These are phyloP conservation scores for Pempheris klunzingeri DNA, from an alignment of 2,797 vertebrate species.

Conservation along the genomic window DNA sequence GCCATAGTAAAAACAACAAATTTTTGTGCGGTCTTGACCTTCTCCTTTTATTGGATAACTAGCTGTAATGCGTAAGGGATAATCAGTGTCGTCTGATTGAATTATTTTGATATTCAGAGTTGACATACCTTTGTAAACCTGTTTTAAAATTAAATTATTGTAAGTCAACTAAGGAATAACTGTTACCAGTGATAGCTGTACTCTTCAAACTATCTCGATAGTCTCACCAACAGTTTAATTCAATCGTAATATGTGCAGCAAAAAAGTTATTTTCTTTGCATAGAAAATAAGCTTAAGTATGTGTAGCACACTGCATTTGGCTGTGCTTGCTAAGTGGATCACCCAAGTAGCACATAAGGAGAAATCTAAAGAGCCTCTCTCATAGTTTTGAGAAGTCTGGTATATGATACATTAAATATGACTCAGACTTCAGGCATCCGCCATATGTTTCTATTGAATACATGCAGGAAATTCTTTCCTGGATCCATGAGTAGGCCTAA, in stretches of 20 bases:
- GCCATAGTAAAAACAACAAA: background rate
- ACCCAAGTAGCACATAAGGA: background rate
- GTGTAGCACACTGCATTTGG: background rate
- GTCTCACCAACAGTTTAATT: no score
- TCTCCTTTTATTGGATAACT: background rate
- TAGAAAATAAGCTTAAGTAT: background rate
- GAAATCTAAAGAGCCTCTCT: constrained; percentile 17
- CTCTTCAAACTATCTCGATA: background rate
- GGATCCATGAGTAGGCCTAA: constrained; percentile 13
- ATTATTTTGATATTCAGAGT: constrained; percentile 1
- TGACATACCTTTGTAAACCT: background rate
- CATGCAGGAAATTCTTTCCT: background rate
- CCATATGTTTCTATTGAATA: constrained; percentile 51
- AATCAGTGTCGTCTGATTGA: background rate
- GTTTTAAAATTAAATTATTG: background rate
- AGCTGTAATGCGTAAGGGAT: background rate
- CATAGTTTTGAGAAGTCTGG: constrained; percentile 33
- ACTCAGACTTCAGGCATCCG: constrained; percentile 53
- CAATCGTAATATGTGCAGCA: background rate
- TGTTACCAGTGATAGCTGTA: background rate
- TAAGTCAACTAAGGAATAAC: background rate
- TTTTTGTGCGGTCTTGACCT: background rate
- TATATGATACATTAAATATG: constrained; percentile 34
- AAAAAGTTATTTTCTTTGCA: background rate
- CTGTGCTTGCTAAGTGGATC: background rate